Percentiles rank a stretch among this genome's conserved stretches.
Conservation (phyloP, 53 echinoderm and acorn worm genomes). For the Arbacia lixula region DNA sequence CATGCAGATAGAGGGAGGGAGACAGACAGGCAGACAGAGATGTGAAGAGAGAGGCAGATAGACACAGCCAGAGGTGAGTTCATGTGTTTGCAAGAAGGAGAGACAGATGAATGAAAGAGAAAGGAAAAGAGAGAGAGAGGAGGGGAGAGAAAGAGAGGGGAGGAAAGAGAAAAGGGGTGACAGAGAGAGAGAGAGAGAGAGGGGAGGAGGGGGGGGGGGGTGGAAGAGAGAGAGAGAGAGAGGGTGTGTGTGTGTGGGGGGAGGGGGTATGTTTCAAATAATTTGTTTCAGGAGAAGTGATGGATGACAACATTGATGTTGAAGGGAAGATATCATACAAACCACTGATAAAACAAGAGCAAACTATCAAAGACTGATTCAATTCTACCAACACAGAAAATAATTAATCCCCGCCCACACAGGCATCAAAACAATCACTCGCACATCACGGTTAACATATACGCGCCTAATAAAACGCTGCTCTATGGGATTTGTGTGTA, state of each 20-base stretch:
- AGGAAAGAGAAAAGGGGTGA: not conserved
- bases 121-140: not conserved
- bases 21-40: not conserved
- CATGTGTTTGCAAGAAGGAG: not conserved
- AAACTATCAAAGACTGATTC: too few species aligned
- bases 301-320: too few species aligned
- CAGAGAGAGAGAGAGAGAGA: not conserved
- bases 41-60: not conserved
- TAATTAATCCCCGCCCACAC: too few species aligned
- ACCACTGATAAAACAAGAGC: too few species aligned
- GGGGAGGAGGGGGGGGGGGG: not conserved
- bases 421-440: too few species aligned
- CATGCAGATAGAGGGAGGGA: not conserved
- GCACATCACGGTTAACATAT: too few species aligned
- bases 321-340: too few species aligned
- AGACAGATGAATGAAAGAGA: not conserved
- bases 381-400: too few species aligned
- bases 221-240: not conserved
- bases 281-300: not conserved
- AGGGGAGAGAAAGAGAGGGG: not conserved
- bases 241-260: not conserved
- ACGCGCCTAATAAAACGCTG: too few species aligned
- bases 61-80: not conserved
- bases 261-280: not conserved
- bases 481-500: too few species aligned